Conservation (phyloP, 1,140 invertebrate genomes). For the Lordiphosa mommai region DNA sequence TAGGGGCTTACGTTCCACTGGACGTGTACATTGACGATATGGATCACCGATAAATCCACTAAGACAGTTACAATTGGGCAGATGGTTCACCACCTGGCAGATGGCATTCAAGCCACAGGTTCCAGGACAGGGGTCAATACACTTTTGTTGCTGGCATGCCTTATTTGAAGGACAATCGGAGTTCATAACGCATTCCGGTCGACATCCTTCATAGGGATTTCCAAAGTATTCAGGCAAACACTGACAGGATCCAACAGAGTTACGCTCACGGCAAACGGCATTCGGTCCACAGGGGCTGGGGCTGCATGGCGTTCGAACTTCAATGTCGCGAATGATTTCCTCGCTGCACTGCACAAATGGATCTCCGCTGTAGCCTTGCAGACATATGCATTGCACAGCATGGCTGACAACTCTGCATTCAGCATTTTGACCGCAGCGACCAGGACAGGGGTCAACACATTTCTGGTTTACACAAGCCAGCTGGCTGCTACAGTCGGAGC, state of each 20-base stretch:
- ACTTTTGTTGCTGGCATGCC: slow-evolving; percentile 86
- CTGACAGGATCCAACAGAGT: slow-evolving; percentile 85
- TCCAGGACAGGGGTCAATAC: slow-evolving; percentile 87
- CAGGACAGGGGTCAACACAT: slow-evolving; percentile 90
- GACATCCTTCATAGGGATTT: slow-evolving; percentile 88
- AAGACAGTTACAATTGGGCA: slow-evolving; percentile 86
- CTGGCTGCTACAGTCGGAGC: slow-evolving; percentile 88
- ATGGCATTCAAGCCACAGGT: slow-evolving; percentile 87
- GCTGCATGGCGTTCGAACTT: slow-evolving; percentile 82
- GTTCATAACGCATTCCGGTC: slow-evolving; percentile 84
- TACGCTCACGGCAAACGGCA: slow-evolving; percentile 85
- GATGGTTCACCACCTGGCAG: slow-evolving; percentile 87
- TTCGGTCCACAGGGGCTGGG: slow-evolving; percentile 88
- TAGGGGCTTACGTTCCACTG: slow-evolving; percentile 69
- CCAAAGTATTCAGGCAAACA: slow-evolving; percentile 87
- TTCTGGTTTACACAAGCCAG: slow-evolving; percentile 88
- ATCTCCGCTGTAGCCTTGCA: slow-evolving; percentile 87
- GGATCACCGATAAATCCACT: slow-evolving; percentile 85
- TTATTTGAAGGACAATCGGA: slow-evolving; percentile 85
- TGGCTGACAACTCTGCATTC: slow-evolving; percentile 90
- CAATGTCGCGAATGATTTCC: slow-evolving; percentile 71
- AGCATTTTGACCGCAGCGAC: slow-evolving; percentile 89
- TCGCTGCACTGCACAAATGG: slow-evolving; percentile 84
- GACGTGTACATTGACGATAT: slow-evolving; percentile 81
- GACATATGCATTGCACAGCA: slow-evolving; percentile 88